Base-by-base conservation (phyloP, 1,140 invertebrate species). In the Sitodiplosis mosellana region DNA sequence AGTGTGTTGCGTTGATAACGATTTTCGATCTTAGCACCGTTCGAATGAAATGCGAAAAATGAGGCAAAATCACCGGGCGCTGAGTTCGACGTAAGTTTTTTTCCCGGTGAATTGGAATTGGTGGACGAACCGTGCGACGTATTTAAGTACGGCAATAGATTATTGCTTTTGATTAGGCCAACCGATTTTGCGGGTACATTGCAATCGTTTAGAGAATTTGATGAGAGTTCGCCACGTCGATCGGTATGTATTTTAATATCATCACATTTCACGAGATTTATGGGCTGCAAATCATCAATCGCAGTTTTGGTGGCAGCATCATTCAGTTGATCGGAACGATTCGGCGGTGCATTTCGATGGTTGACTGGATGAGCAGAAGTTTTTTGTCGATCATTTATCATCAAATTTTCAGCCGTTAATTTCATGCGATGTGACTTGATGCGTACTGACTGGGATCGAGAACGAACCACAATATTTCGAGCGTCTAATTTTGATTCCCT, bases 1-100 rank as follows among this genome's bases (percentile, higher is more conserved):
- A 38, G n/a, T 41, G 18, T 41, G 27, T 27, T 27, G 27, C 10
- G 27, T 3, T 27, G 27, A 6, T 68, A 64, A 6, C 59, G 52
- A 17, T 65, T 68, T 51, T 64, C 61, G n/a, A 69, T 63, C 42
- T 76, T 76, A 46, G 71, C 66, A 1, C 73, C 73, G 41, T 70
- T 19, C 64, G 52, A n/a, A n/a, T n/a, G n/a, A n/a, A n/a, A 7
- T 67, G 53, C 44, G 55, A 15, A 42, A 62, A 63, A 12, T 38
- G 53, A 40, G 46, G 63, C 59, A 48, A 52, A 55, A 49, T 61
- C 60, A 46, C 59, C 60, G 7, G 61, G 54, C 15, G 49, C 47
- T 14, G 54, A 54, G 20, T 47, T 34, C 15, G 43, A 15, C 2
- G 27, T 10, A 10, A 27, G 27, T 27, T 27, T 27, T 27, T 27